A percentile compares a stretch with the other conserved stretches of the same genome.
Evolutionary conservation across 2,888 invertebrate species (phyloP).

Genomic region (Lobophora halterata): DNA sequence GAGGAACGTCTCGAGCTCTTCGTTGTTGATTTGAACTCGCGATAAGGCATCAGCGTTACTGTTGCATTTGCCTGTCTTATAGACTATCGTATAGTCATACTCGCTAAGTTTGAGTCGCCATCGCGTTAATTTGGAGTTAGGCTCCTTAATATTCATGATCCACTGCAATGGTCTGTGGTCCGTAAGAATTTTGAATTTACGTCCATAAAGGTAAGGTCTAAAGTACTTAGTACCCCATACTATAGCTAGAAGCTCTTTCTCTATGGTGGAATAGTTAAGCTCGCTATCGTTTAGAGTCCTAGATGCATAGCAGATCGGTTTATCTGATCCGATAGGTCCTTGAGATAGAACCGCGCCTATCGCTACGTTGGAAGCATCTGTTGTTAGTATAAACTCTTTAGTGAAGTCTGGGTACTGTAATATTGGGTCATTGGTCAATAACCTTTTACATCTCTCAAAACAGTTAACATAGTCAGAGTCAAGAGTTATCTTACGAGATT

Average conservation of each 20-base stretch:
- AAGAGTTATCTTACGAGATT: slow-evolving; percentile 4
- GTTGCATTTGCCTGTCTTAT: slow-evolving; percentile 36
- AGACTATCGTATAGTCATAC: neutral
- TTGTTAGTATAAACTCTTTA: slow-evolving; percentile 31
- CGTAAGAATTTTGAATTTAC: slow-evolving; percentile 32
- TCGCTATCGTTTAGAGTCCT: slow-evolving; percentile 38
- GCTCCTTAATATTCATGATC: neutral
- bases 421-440: slow-evolving; percentile 37
- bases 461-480: slow-evolving; percentile 28
- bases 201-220: slow-evolving; percentile 43
- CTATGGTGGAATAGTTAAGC: slow-evolving; percentile 32
- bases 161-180: neutral
- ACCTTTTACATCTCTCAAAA: slow-evolving; percentile 29
- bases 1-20: too few species aligned
- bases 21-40: slow-evolving; percentile 24
- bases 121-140: neutral
- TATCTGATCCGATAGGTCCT: slow-evolving; percentile 29
- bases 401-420: slow-evolving; percentile 45
- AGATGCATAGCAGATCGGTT: slow-evolving; percentile 21
- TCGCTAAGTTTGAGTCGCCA: neutral
- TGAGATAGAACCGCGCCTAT: slow-evolving; percentile 35
- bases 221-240: neutral
- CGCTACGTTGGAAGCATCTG: slow-evolving; percentile 41
- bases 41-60: slow-evolving; percentile 2
- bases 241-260: slow-evolving; percentile 29